These are phyloP conservation scores for Oenanthe melanoleuca DNA, from an alignment of 2,113 vertebrate species.

Conservation along the genomic window DNA sequence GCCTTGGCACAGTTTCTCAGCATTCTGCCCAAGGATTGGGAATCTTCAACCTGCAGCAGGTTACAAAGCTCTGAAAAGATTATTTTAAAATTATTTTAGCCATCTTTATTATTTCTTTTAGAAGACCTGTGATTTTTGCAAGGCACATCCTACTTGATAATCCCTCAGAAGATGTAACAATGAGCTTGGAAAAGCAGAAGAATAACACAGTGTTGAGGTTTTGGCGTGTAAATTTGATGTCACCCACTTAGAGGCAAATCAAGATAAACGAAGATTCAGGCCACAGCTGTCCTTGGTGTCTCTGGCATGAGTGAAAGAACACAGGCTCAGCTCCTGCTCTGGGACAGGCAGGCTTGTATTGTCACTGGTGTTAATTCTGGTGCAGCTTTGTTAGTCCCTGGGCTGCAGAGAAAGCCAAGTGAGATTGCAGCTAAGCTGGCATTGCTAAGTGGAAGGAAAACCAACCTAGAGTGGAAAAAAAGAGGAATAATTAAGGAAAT, in stretches of 20 bases:
- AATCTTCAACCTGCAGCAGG: background rate
- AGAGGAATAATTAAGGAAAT: background rate
- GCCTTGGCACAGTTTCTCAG: background rate
- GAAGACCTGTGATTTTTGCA: background rate
- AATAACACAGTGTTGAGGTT: background rate
- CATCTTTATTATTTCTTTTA: background rate
- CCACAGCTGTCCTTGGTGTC: background rate
- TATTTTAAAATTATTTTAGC: background rate
- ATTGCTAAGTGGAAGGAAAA: background rate
- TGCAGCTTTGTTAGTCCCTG: background rate
- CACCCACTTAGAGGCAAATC: background rate
- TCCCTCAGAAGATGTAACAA: background rate
- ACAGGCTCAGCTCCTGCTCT: background rate
- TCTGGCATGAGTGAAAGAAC: background rate
- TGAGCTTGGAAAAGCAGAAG: background rate
- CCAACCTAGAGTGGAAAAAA: background rate
- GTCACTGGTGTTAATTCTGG: background rate
- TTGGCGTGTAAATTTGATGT: background rate
- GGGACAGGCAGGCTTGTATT: background rate
- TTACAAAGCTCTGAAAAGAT: background rate
- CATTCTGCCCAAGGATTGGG: background rate
- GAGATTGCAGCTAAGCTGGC: background rate
- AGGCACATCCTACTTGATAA: background rate
- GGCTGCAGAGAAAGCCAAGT: background rate
- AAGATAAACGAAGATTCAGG: background rate